Percentiles rank a stretch among this genome's conserved stretches.
These are phyloP conservation scores for Actinia tenebrosa DNA, from an alignment of 64 coral and sea anemone genomes.

Conservation along the genomic window DNA sequence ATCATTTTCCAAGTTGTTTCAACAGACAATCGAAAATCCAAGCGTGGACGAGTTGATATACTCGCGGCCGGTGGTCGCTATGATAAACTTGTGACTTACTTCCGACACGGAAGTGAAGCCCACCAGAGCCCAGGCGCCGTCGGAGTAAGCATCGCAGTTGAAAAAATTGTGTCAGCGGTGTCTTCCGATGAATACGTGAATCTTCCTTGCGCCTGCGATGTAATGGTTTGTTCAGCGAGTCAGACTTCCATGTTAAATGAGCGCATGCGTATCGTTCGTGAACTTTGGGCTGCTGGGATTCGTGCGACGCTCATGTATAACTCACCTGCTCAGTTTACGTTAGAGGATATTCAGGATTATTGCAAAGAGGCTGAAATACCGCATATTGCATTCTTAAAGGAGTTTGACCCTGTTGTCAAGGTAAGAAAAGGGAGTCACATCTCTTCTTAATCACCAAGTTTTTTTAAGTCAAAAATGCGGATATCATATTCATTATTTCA, in stretches of 20 bases:
- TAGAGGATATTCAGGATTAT: slow-evolving; percentile 81
- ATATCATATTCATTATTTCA: too few relatives aligned
- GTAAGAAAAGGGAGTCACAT: slow-evolving; percentile 11
- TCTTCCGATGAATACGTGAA: slow-evolving; percentile 39
- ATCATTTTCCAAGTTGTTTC: slow-evolving; percentile 95
- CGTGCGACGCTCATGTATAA: slow-evolving; percentile 71
- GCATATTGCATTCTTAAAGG: slow-evolving; percentile 75
- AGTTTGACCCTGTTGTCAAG: slow-evolving; percentile 63
- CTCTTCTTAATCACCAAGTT: too few relatives aligned
- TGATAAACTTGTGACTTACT: slow-evolving; percentile 77
- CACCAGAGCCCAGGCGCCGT: slow-evolving; percentile 59
- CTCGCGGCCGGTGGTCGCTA: slow-evolving; percentile 89
- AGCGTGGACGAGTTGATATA: slow-evolving; percentile 84
- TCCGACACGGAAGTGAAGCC: slow-evolving; percentile 50
- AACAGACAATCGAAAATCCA: slow-evolving; percentile 74
- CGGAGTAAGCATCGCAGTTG: slow-evolving; percentile 75
- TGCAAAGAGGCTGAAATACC: slow-evolving; percentile 64
- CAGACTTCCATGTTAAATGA: slow-evolving; percentile 56
- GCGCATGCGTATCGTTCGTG: slow-evolving; percentile 73
- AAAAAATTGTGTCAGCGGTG: slow-evolving; percentile 84
- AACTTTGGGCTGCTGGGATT: slow-evolving; percentile 70
- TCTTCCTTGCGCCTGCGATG: slow-evolving; percentile 54
- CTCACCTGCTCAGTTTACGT: slow-evolving; percentile 34
- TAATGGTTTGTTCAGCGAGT: slow-evolving; percentile 75
- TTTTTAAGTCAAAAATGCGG: too few relatives aligned